These are phyloP conservation scores for Oligia strigilis DNA, from an alignment of 2,888 invertebrate species.

Conservation along the genomic window DNA sequence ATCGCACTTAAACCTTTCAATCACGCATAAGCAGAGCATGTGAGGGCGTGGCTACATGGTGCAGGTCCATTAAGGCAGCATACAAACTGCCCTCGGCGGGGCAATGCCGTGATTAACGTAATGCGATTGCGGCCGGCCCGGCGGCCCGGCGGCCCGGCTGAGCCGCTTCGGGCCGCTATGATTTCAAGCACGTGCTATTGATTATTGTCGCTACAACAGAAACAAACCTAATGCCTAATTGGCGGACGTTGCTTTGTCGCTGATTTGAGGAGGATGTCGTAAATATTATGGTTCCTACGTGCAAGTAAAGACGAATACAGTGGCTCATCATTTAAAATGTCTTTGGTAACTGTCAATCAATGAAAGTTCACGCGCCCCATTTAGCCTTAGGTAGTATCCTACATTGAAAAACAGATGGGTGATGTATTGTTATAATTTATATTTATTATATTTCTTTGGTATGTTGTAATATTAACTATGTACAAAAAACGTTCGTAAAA, in stretches of 20 bases:
- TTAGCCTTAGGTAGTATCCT: background rate
- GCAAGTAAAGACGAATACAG: background rate
- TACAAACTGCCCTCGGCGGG: slow-evolving; percentile 79
- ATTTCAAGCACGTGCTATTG: slow-evolving; percentile 72
- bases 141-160: slow-evolving; percentile 42
- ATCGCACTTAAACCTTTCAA: slow-evolving; percentile 60
- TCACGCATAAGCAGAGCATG: slow-evolving; percentile 51
- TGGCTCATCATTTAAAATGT: background rate
- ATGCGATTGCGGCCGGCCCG: slow-evolving; percentile 76
- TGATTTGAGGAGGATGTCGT: slow-evolving; percentile 14
- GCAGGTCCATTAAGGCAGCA: slow-evolving; percentile 73
- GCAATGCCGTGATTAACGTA: slow-evolving; percentile 84
- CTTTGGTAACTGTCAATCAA: background rate
- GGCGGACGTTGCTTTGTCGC: slow-evolving; percentile 47
- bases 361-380: background rate
- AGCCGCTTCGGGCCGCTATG: slow-evolving; percentile 68
- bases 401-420: background rate
- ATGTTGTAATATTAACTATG: background rate
- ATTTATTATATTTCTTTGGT: background rate
- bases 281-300: slow-evolving; percentile 7
- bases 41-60: slow-evolving; percentile 61
- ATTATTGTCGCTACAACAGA: slow-evolving; percentile 67
- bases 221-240: slow-evolving; percentile 62
- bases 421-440: background rate
- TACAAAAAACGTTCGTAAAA: too few species aligned